Evolutionary conservation across 2,113 vertebrate genomes (phyloP).

Genomic region (Myotis yumanensis): DNA sequence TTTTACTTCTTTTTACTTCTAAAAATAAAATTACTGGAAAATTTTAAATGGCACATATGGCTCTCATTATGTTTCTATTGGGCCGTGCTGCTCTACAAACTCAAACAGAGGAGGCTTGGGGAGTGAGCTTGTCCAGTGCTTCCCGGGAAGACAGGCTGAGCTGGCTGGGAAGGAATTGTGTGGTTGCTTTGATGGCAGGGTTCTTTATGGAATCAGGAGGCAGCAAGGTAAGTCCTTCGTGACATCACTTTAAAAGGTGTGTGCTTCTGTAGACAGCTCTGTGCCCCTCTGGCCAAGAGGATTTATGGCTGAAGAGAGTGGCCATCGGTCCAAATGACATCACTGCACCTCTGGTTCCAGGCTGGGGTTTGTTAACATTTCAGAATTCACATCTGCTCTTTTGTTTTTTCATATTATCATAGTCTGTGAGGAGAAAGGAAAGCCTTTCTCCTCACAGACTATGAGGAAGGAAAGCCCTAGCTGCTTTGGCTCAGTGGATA

Average conservation of each 20-base stretch:
- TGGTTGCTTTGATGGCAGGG: background rate
- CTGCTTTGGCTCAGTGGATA: too few relatives aligned
- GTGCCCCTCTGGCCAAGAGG: background rate
- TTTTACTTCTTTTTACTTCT: slow-evolving; percentile 4
- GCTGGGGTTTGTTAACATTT: background rate
- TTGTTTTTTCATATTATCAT: background rate
- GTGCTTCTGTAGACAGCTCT: background rate
- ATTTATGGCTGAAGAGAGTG: background rate
- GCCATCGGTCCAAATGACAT: background rate
- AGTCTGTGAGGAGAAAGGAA: background rate
- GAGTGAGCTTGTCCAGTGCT: background rate
- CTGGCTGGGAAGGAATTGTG: background rate
- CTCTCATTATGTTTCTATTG: background rate
- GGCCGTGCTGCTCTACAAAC: background rate
- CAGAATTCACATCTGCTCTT: background rate
- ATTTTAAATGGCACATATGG: background rate
- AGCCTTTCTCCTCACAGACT: too few relatives aligned
- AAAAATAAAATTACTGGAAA: background rate
- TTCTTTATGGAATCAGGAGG: background rate
- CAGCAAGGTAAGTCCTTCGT: background rate
- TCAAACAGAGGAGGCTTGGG: background rate
- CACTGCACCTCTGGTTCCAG: background rate
- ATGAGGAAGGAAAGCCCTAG: background rate
- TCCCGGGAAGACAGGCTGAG: background rate
- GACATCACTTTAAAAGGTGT: background rate